phyloP scores from a whole-genome alignment of 2,113 vertebrate genomes.

The Leucosticte australis region DNA sequence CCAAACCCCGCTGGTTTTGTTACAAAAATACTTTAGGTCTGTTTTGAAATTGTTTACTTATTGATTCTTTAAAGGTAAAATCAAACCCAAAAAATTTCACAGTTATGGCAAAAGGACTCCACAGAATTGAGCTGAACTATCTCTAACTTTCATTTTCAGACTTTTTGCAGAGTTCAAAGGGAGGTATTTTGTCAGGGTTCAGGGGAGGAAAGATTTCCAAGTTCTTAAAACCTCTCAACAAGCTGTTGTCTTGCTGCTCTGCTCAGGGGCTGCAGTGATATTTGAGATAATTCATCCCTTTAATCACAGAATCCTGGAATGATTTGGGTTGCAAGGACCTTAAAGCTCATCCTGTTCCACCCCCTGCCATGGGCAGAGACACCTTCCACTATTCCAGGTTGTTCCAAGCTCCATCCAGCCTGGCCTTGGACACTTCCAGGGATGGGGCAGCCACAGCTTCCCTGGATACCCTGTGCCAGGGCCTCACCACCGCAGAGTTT shows the following conservation, averaged over 20 bases:
- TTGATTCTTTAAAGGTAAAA: background rate
- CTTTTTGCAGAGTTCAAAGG: background rate
- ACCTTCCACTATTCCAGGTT: fast-evolving
- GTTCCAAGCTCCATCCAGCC: fast-evolving
- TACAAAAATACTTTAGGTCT: background rate
- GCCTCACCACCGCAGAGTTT: background rate
- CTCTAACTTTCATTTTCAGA: background rate
- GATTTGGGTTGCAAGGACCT: background rate
- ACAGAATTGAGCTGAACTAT: background rate
- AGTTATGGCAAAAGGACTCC: background rate
- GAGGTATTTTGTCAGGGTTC: background rate
- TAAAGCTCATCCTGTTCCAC: background rate
- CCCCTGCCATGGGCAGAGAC: background rate
- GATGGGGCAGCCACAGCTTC: background rate
- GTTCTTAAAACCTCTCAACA: background rate
- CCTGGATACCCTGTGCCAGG: fast-evolving
- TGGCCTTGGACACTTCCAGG: background rate
- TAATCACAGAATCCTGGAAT: fast-evolving
- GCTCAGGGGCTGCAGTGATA: background rate
- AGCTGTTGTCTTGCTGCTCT: background rate
- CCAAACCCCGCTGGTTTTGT: background rate
- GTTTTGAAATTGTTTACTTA: background rate
- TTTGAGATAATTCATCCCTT: background rate
- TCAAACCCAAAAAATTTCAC: background rate
- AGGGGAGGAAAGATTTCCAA: background rate